A percentile compares a stretch with the other conserved stretches of the same genome.
Conservation (phyloP, 1,140 invertebrate genomes). For the Alviniconcha marisindica region DNA sequence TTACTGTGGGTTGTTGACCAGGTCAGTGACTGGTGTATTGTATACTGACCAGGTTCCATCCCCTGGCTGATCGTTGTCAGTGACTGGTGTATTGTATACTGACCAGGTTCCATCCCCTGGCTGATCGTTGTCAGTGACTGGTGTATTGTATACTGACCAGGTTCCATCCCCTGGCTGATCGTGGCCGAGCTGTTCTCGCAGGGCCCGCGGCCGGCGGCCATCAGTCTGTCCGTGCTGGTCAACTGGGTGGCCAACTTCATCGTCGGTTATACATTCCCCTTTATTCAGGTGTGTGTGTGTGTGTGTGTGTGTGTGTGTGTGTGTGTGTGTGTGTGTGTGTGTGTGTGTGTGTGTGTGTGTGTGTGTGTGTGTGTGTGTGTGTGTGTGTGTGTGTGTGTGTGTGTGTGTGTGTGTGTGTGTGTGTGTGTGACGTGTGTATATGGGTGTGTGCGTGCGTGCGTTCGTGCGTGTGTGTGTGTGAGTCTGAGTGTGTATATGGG, state of each 20-base stretch:
- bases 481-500: too few species aligned
- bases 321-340: neutral
- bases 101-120: conserved; percentile 88
- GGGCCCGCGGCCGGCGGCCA: conserved; percentile 95
- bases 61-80: conserved; percentile 97
- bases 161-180: conserved; percentile 94
- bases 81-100: too few species aligned
- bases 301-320: neutral
- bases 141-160: too few species aligned
- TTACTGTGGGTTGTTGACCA: too few species aligned
- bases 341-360: neutral
- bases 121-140: conserved; percentile 95
- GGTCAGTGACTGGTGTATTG: too few species aligned
- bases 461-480: too few species aligned
- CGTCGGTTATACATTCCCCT: conserved; percentile 96
- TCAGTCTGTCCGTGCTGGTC: conserved; percentile 97
- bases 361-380: too few species aligned
- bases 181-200: conserved; percentile 98
- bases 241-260: conserved; percentile 99
- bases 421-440: too few species aligned
- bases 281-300: conserved; percentile 77
- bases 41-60: conserved; percentile 81
- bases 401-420: too few species aligned
- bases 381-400: too few species aligned
- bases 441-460: too few species aligned